Evolutionary conservation across 2,888 invertebrate genomes (phyloP).

Genomic region (Melanotus villosus): DNA sequence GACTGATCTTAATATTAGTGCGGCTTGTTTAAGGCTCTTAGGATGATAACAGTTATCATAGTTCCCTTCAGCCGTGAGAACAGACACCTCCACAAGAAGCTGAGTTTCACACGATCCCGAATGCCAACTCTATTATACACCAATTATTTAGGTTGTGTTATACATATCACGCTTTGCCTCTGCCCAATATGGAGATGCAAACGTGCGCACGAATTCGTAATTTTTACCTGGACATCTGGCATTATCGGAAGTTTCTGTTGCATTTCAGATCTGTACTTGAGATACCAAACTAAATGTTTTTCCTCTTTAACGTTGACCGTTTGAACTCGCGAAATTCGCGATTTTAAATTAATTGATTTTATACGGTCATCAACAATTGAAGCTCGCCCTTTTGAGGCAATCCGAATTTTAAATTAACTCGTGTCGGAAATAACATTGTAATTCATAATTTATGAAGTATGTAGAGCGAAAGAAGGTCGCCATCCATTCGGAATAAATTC

Average conservation of each 20-base stretch:
- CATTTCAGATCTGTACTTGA: not conserved
- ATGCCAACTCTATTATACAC: slow-evolving; percentile 65
- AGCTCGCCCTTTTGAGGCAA: not conserved
- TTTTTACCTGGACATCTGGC: slow-evolving; percentile 56
- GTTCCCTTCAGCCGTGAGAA: slow-evolving; percentile 52
- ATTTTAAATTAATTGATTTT: slow-evolving; percentile 13
- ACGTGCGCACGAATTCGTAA: slow-evolving; percentile 65
- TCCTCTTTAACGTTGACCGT: too few species aligned
- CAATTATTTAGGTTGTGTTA: slow-evolving; percentile 68
- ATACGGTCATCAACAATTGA: slow-evolving; percentile 1
- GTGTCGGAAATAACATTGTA: slow-evolving; percentile 41
- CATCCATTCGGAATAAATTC: slow-evolving; percentile 50
- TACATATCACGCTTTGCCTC: slow-evolving; percentile 67
- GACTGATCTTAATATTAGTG: slow-evolving; percentile 43
- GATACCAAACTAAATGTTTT: too few species aligned
- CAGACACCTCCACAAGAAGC: slow-evolving; percentile 52
- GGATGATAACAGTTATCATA: slow-evolving; percentile 56
- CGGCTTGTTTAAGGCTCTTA: slow-evolving; percentile 41
- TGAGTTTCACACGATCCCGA: slow-evolving; percentile 66
- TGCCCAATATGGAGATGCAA: slow-evolving; percentile 63
- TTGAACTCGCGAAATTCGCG: too few species aligned
- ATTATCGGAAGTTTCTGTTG: slow-evolving; percentile 43
- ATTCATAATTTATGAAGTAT: slow-evolving; percentile 48
- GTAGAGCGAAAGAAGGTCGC: slow-evolving; percentile 50
- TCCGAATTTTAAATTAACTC: slow-evolving; percentile 26